Conservation (phyloP, 1,140 invertebrate species). For the Lasaia peninsularis region DNA sequence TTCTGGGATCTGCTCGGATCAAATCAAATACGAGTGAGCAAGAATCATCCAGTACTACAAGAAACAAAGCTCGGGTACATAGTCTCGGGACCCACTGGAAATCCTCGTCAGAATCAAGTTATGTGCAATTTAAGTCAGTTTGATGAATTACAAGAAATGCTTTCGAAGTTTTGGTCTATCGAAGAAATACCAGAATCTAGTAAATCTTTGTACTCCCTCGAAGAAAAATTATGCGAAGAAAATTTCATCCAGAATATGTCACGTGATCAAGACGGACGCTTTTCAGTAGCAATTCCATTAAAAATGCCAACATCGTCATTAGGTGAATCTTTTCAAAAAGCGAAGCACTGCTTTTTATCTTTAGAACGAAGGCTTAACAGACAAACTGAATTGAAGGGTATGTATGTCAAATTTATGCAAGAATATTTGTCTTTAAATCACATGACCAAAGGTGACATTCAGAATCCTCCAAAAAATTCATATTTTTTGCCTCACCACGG, state of each 20-base stretch:
- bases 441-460: neutral
- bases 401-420: slow-evolving; percentile 1
- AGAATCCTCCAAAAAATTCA: neutral
- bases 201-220: slow-evolving; percentile 15
- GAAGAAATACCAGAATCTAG: slow-evolving; percentile 11
- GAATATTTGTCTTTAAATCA: slow-evolving; percentile 6
- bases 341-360: slow-evolving; percentile 23
- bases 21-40: slow-evolving; percentile 16
- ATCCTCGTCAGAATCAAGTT: neutral
- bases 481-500: slow-evolving; percentile 14
- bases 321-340: slow-evolving; percentile 24
- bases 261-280: slow-evolving; percentile 22
- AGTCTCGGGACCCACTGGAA: slow-evolving; percentile 17
- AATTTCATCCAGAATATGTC: slow-evolving; percentile 27
- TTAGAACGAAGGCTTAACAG: slow-evolving; percentile 19
- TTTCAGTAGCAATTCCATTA: slow-evolving; percentile 30
- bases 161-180: slow-evolving; percentile 17
- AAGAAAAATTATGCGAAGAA: slow-evolving; percentile 26
- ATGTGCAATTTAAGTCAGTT: no score
- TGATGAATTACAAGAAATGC: slow-evolving; percentile 10
- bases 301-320: slow-evolving; percentile 17
- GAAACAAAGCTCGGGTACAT: slow-evolving; percentile 15
- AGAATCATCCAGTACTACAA: slow-evolving; percentile 12
- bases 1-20: slow-evolving; percentile 14
- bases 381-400: neutral